These are phyloP conservation scores for Temnothorax unifasciatus DNA, from an alignment of 2,888 invertebrate genomes.

Conservation along the genomic window DNA sequence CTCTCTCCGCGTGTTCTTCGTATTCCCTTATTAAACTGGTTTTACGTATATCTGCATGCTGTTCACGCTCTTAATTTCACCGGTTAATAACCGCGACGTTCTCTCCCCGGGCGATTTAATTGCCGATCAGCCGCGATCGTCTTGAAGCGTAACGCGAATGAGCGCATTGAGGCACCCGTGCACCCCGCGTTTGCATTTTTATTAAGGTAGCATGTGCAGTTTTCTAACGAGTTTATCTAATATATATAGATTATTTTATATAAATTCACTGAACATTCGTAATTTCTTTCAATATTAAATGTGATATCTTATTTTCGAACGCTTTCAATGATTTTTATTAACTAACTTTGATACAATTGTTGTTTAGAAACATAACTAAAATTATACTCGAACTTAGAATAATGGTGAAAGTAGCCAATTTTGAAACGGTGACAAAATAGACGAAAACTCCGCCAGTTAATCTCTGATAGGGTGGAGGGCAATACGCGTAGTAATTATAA, in stretches of 20 bases:
- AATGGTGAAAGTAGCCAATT: neutral
- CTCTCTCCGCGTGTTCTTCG: neutral
- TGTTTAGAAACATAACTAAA: neutral
- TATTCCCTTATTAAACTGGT: constrained; percentile 47
- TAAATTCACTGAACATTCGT: neutral
- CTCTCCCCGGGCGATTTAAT: constrained; percentile 22
- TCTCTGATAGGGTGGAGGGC: neutral
- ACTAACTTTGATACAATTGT: neutral
- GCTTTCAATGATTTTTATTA: neutral
- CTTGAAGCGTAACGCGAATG: constrained; percentile 15
- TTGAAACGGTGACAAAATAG: neutral
- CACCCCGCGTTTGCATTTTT: neutral
- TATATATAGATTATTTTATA: neutral
- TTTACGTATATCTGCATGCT: constrained; percentile 26
- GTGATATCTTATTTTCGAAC: neutral
- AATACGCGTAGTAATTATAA: constrained; percentile 1
- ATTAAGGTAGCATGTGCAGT: neutral
- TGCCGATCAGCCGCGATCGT: neutral
- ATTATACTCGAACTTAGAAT: neutral
- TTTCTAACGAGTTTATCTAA: neutral
- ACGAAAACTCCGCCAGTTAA: neutral
- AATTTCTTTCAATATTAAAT: neutral
- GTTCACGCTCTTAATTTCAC: constrained; percentile 37
- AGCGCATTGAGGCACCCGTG: neutral
- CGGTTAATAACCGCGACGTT: constrained; percentile 31